These are phyloP conservation scores for Rallus limicola DNA, from an alignment of 2,113 vertebrate genomes.

Conservation along the genomic window DNA sequence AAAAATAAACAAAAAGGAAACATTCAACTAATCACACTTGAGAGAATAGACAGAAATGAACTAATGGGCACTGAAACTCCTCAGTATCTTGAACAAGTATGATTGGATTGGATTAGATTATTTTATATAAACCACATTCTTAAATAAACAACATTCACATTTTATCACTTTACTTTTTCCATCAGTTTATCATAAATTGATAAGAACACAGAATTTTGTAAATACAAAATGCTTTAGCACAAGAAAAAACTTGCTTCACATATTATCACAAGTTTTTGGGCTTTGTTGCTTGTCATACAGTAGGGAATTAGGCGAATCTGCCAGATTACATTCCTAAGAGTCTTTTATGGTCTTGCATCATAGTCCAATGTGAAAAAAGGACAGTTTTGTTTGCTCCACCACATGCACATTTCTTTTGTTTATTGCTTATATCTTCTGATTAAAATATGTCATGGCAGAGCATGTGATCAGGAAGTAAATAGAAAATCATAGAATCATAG, in stretches of 20 bases:
- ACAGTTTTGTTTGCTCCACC: neutral
- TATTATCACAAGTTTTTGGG: accelerated
- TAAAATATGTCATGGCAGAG: neutral
- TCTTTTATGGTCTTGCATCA: neutral
- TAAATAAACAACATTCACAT: neutral
- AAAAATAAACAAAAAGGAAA: neutral
- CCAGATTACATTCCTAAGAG: neutral
- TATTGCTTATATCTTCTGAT: neutral
- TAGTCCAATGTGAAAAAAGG: neutral
- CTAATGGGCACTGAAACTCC: neutral
- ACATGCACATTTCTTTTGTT: neutral
- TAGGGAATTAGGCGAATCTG: neutral
- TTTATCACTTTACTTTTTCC: neutral
- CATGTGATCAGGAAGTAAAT: neutral
- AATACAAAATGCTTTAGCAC: neutral
- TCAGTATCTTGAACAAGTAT: no score
- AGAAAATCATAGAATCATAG: neutral
- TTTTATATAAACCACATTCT: neutral
- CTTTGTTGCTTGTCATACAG: neutral
- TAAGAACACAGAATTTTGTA: neutral
- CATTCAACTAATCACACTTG: neutral
- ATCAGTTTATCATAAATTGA: neutral
- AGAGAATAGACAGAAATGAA: neutral
- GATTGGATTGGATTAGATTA: neutral
- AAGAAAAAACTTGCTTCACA: neutral